A percentile compares a stretch with the other conserved stretches of the same genome.
These are phyloP conservation scores for Molorchus minor DNA, from an alignment of 2,888 invertebrate species.

Conservation along the genomic window DNA sequence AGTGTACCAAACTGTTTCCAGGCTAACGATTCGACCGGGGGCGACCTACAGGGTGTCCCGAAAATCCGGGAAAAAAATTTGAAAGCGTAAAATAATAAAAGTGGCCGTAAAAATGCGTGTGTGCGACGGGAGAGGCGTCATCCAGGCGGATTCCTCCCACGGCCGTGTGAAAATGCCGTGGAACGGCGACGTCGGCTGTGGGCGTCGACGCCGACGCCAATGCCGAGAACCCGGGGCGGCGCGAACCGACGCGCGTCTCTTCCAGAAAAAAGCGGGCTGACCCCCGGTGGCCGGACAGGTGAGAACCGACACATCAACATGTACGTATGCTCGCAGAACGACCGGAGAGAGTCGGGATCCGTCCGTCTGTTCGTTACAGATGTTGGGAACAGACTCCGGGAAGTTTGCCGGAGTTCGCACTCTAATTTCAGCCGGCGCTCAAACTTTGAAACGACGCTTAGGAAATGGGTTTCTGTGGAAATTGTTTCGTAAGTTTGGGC, in stretches of 20 bases:
- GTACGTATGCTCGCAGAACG: slow-evolving; percentile 23
- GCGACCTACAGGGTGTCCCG: slow-evolving; percentile 30
- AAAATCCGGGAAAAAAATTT: slow-evolving; percentile 35
- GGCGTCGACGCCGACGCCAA: slow-evolving; percentile 61
- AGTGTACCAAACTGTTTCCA: slow-evolving; percentile 59
- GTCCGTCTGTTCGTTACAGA: slow-evolving; percentile 42
- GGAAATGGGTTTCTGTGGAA: slow-evolving; percentile 24
- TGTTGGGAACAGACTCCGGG: slow-evolving; percentile 38
- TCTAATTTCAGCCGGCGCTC: slow-evolving; percentile 16
- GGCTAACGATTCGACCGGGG: slow-evolving; percentile 43
- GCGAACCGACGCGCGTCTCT: slow-evolving; percentile 58
- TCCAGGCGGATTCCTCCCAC: slow-evolving; percentile 57
- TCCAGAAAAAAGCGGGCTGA: slow-evolving; percentile 50
- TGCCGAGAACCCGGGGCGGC: slow-evolving; percentile 59
- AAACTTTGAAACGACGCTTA: slow-evolving; percentile 24
- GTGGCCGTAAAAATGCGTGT: slow-evolving; percentile 44
- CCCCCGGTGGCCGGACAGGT: slow-evolving; percentile 50
- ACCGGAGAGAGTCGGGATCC: slow-evolving; percentile 25
- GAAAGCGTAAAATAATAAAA: slow-evolving; percentile 46
- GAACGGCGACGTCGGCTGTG: slow-evolving; percentile 52
- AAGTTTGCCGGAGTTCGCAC: slow-evolving; percentile 27
- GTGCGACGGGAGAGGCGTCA: slow-evolving; percentile 54
- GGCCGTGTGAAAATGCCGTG: slow-evolving; percentile 49
- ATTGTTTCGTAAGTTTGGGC: slow-evolving; percentile 7
- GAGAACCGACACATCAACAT: slow-evolving; percentile 46